Percentiles rank a stretch among this genome's conserved stretches.
Conservation (phyloP, 2,797 vertebrate genomes). For the Brotula barbata region DNA sequence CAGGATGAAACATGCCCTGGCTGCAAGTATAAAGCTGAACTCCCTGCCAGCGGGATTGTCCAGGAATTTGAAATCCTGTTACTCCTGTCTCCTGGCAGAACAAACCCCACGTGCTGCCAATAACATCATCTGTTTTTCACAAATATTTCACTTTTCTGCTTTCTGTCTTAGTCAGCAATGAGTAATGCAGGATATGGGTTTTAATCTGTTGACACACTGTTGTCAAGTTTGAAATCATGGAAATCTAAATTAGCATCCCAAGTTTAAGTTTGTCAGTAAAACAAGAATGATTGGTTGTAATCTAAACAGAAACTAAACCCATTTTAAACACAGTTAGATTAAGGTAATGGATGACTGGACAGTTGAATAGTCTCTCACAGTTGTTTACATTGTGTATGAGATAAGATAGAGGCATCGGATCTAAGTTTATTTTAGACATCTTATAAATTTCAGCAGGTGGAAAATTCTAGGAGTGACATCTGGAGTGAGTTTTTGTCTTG, state of each 20-base stretch:
- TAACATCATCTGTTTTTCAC: constrained; percentile 1
- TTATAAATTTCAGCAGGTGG: no score
- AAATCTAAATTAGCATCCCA: not conserved
- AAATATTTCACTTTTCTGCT: constrained; percentile 5
- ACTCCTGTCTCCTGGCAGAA: constrained; percentile 22
- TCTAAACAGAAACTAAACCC: not conserved
- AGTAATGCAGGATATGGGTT: not conserved
- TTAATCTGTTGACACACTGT: not conserved
- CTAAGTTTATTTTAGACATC: no score
- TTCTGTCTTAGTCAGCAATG: not conserved
- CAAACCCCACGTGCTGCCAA: constrained; percentile 14
- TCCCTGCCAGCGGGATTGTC: constrained; percentile 9
- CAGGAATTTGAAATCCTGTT: constrained; percentile 29
- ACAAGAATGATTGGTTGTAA: not conserved
- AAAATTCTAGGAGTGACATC: no score
- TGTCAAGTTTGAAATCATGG: constrained; percentile 17
- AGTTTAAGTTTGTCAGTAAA: not conserved
- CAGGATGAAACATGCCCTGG: no score
- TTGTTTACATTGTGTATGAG: no score
- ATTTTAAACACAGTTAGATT: no score
- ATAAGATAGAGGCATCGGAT: no score
- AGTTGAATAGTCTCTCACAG: no score
- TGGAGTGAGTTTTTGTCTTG: no score
- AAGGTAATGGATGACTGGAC: no score
- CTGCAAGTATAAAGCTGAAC: constrained; percentile 29